Evolutionary conservation across 2,888 invertebrate genomes (phyloP), one percentile per base, ranked within the genome.

Genomic region (Plagodis pulveraria): DNA sequence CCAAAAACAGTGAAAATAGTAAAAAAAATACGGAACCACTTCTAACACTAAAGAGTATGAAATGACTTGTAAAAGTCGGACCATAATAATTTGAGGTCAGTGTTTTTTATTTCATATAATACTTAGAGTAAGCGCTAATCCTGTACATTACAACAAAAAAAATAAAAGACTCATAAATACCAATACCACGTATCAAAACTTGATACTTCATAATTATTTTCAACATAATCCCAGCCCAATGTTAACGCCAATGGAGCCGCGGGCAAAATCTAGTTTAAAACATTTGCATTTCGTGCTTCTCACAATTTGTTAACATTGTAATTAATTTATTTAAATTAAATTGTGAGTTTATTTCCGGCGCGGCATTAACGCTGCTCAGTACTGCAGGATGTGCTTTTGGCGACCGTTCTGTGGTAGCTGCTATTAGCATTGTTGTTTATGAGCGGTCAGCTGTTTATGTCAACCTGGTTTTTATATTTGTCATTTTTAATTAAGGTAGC

Each of bases 241-340:
- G 10, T n/a, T 5, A 11, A n/a, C 11, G 10, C 33, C 32, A 12
- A 36, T 41, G 33, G 7, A 42, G 50, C 34, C 43, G 10, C 9
- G 10, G 10, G 10, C 34, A 22, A 36, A 41, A 50, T 32, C 49
- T 43, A 36, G 32, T 40, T 9, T 33, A 51, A 11, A 33, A 12
- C 44, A 76, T 83, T 80, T 77, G 70, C 69, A 72, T 71, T 66
- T 63, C 51, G 59, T 63, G 65, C 69, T 74, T 68, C 74, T 72
- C 69, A 65, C 66, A 73, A 73, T 74, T 77, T 76, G 70, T 63
- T 73, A 71, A 70, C 71, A 60, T 68, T 67, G 38, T 55, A 55
- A 70, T 74, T 75, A 67, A 81, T 74, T 73, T 66, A 66, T 73
- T 71, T 70, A 56, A 67, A 63, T 57, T 55, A 61, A 55, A 63